Evolutionary conservation across 2,888 invertebrate species (phyloP), one percentile per base, ranked within the genome.

Genomic region (Aporophyla lueneburgensis): DNA sequence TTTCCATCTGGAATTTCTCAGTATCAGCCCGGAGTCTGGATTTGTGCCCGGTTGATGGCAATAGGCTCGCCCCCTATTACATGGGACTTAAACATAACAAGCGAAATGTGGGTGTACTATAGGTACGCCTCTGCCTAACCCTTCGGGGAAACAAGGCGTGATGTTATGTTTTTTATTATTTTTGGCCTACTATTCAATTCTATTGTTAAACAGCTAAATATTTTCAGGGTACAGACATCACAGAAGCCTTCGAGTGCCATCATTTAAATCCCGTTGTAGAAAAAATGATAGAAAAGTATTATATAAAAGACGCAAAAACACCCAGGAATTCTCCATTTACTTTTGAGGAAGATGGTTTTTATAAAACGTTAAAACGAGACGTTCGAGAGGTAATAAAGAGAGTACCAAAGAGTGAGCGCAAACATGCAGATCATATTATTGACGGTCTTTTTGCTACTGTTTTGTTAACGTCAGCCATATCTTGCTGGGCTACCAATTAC

Each of bases 311-410:
- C 24, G 98, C 98, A 0, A 94, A 91, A 43, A 94, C 96, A 0
- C 97, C 97, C 0, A 96, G 98, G 83, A 97, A 97, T 89, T 97
- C 98, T 0, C 98, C 98, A 0, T 97, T 98, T 78, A 98, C 98
- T 0, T 98, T 98, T 88, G 93, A 98, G 63, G 97, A 97, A 1
- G 96, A 98, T 87, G 98, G 98, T 1, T 98, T 98, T 91, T 99
- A 98, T 87, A 96, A 94, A 80, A 98, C 97, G 0, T 94, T 98
- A 6, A 98, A 98, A 90, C 93, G 93, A 59, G 96, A 97, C 21
- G 97, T 97, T 0, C 79, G 93, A 7, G 95, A 97, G 40, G 97
- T 97, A 85, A 84, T 98, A 1, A 97, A 97, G 81, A 96, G 95
- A 19, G 91, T 98, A 87, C 95, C 94, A 3, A 90, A 90, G 62